These are phyloP conservation scores for Ladona fulva DNA, from an alignment of 1,140 invertebrate genomes.

Conservation along the genomic window DNA sequence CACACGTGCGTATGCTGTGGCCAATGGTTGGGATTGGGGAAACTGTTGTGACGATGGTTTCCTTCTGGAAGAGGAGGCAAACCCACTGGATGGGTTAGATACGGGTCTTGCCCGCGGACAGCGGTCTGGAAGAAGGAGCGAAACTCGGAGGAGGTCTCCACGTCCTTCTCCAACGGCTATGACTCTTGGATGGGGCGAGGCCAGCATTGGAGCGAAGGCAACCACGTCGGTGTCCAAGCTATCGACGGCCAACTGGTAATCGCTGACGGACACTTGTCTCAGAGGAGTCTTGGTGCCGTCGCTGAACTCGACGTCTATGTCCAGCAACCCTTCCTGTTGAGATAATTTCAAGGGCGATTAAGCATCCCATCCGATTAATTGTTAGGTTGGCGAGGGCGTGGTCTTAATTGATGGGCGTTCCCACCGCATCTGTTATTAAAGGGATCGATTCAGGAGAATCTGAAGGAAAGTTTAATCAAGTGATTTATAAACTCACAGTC, in stretches of 20 bases:
- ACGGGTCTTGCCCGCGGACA: slow-evolving; percentile 32
- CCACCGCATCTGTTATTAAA: too few species aligned
- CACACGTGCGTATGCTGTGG: slow-evolving; percentile 74
- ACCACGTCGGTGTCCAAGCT: slow-evolving; percentile 83
- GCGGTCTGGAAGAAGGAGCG: slow-evolving; percentile 39
- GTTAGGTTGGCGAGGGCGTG: too few species aligned
- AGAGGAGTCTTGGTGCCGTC: slow-evolving; percentile 83
- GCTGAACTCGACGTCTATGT: slow-evolving; percentile 87
- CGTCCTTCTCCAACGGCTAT: slow-evolving; percentile 83
- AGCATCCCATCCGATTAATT: too few species aligned
- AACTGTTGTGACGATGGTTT: slow-evolving; percentile 42
- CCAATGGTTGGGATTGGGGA: slow-evolving; percentile 49
- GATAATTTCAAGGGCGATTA: too few species aligned
- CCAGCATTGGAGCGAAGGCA: slow-evolving; percentile 82
- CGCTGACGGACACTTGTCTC: slow-evolving; percentile 70
- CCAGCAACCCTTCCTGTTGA: slow-evolving; percentile 80
- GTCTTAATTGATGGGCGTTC: too few species aligned
- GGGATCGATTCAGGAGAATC: too few species aligned
- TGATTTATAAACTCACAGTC: too few species aligned
- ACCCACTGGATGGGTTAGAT: slow-evolving; percentile 30
- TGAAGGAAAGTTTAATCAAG: too few species aligned
- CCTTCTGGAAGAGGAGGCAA: slow-evolving; percentile 53
- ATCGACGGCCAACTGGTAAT: slow-evolving; percentile 82
- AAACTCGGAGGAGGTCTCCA: slow-evolving; percentile 62
- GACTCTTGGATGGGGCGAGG: slow-evolving; percentile 78